Conservation (phyloP, 2,113 vertebrate species). For the Aptenodytes patagonicus region DNA sequence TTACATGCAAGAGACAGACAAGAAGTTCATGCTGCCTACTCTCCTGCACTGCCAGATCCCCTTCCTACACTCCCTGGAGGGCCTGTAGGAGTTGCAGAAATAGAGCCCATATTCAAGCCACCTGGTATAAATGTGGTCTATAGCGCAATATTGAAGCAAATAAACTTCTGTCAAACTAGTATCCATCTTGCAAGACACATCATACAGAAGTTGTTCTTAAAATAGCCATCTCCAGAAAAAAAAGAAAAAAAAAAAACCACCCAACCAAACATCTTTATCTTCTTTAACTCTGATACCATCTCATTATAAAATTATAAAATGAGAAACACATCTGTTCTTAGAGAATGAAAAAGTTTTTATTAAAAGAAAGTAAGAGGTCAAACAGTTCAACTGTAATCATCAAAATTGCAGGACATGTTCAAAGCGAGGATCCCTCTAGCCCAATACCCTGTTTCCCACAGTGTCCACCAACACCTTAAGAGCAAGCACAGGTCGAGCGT, state of each 20-base stretch:
- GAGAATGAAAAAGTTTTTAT: background rate
- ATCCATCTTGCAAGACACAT: background rate
- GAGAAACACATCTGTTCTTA: background rate
- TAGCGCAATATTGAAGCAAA: background rate
- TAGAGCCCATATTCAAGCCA: background rate
- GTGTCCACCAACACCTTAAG: background rate
- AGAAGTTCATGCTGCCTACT: background rate
- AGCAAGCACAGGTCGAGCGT: background rate
- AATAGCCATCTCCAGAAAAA: background rate
- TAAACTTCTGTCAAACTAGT: background rate
- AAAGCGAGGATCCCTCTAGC: background rate
- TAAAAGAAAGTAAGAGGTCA: background rate
- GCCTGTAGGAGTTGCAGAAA: background rate
- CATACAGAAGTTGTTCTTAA: background rate
- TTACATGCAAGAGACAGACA: background rate
- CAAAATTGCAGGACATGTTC: background rate
- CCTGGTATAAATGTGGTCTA: background rate
- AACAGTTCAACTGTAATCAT: background rate
- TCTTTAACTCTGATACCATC: background rate
- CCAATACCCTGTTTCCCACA: background rate
- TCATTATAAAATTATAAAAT: background rate
- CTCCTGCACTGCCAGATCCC: background rate
- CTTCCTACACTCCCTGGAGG: background rate
- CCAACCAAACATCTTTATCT: background rate
- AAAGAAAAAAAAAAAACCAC: background rate